phyloP scores from a whole-genome alignment of 2,797 vertebrate genomes.

The Valencia hispanica region DNA sequence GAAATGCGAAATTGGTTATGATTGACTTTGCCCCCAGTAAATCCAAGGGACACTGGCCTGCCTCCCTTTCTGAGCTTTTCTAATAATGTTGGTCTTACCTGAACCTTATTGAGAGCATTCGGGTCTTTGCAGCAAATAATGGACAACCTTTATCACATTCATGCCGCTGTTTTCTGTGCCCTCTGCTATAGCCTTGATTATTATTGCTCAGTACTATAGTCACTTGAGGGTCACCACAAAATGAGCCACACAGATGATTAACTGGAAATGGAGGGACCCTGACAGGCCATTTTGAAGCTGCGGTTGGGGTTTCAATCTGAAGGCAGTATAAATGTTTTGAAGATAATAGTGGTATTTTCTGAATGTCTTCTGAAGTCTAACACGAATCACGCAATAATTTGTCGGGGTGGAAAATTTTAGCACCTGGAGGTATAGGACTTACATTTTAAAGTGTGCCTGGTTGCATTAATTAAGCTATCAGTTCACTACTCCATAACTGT shows the following conservation, averaged over 20 bases:
- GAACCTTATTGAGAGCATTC: conserved; percentile 71
- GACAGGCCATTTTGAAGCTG: conserved; percentile 29
- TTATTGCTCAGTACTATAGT: conserved; percentile 54
- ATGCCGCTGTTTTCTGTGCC: conserved; percentile 56
- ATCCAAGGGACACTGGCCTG: conserved; percentile 61
- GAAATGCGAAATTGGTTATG: conserved; percentile 61
- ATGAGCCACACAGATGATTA: conserved; percentile 54
- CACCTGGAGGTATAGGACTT: neutral
- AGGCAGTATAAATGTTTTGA: neutral
- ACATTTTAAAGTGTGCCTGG: neutral
- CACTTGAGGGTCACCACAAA: conserved; percentile 58
- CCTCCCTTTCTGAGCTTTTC: conserved; percentile 69
- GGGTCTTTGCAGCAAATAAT: conserved; percentile 74
- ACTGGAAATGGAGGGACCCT: conserved; percentile 37
- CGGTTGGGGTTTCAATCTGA: conserved; percentile 15
- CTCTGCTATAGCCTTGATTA: conserved; percentile 57
- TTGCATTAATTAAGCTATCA: neutral
- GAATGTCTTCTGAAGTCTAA: neutral
- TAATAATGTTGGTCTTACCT: conserved; percentile 77
- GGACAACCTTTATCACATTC: conserved; percentile 58
- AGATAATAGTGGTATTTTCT: neutral
- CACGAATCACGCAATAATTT: neutral
- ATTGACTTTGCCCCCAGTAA: conserved; percentile 73
- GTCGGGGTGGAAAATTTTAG: neutral
- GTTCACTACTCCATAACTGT: neutral